Evolutionary conservation across 35 echinoderm and acorn worm species (phyloP), one percentile per base, ranked within the genome.

Genomic region (Ophioderma brevispina): DNA sequence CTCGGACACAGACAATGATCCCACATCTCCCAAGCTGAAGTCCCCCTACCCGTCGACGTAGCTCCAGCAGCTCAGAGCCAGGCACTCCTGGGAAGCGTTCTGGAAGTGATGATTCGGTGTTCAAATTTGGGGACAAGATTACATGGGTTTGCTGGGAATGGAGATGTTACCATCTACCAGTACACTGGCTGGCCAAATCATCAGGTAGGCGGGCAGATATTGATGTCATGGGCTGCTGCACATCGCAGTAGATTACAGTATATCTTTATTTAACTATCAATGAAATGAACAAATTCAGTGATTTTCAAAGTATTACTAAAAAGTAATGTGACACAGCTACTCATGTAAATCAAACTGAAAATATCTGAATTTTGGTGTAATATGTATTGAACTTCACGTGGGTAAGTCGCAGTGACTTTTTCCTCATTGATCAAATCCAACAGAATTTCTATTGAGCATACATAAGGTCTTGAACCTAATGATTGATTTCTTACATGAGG

Each of bases 31-130:
- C 32, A 92, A 97, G 87, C 59, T 59, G 94, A 81, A 92, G 92
- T 35, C 94, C 95, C 15, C 95, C 95, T 0, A 46, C 75, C 31
- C 79, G 77, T 0, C 86, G 90, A 56, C 80, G 85, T 13, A 92
- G 86, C 10, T 94, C 96, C 38, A 97, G 95, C 37, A 93, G 95
- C 83, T 98, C 96, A 4, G 96, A 98, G 77, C 96, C 96, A 55
- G 87, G 93, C 18, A 92, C 93, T 25, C 90, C 93, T 21, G 76
- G 88, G 35, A 88, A 91, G 52, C 38, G 91, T 30, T 33, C 70
- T 4, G 82, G 35, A n/a, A 39, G 77, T 31, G 96, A 94, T 23
- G 96, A 98, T 32, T 81, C 80, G 11, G 90, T 98, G 4, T 98
- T 98, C 78, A 91, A 98, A 81, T 98, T 94, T 84, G 84, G 83